Conservation (phyloP, 2,113 vertebrate species). For the Myotis yumanensis region DNA sequence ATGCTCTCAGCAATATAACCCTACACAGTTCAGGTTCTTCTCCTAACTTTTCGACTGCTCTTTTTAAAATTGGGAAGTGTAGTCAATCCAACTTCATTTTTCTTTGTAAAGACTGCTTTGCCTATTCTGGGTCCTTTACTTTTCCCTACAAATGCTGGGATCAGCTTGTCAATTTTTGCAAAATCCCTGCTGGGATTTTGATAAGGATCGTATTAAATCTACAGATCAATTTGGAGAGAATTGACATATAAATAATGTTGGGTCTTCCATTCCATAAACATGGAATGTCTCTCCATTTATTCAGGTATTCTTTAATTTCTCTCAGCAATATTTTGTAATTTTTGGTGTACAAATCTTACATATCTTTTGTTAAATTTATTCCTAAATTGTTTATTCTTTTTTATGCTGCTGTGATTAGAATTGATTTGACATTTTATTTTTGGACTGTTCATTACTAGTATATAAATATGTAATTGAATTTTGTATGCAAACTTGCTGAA, state of each 20-base stretch:
- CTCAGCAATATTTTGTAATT: neutral
- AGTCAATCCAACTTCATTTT: neutral
- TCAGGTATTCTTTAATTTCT: slow-evolving; percentile 28
- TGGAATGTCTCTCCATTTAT: neutral
- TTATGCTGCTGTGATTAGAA: neutral
- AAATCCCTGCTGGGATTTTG: neutral
- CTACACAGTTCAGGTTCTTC: neutral
- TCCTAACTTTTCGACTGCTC: neutral
- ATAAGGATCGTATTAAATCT: neutral
- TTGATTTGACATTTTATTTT: slow-evolving; percentile 23
- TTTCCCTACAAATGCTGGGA: slow-evolving; percentile 10
- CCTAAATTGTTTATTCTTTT: slow-evolving; percentile 12
- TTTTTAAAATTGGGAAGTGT: neutral
- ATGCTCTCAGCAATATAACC: neutral
- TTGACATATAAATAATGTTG: neutral
- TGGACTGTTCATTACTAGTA: neutral
- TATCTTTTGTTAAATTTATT: slow-evolving; percentile 20
- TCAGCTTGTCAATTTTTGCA: slow-evolving; percentile 38
- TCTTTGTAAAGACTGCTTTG: neutral
- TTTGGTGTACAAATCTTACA: neutral
- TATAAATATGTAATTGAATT: neutral
- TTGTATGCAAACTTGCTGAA: neutral
- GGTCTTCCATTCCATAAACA: neutral
- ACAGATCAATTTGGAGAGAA: slow-evolving; percentile 9
- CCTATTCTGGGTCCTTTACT: neutral